Conservation (phyloP, 2,797 vertebrate species). For the Bovichtus variegatus region DNA sequence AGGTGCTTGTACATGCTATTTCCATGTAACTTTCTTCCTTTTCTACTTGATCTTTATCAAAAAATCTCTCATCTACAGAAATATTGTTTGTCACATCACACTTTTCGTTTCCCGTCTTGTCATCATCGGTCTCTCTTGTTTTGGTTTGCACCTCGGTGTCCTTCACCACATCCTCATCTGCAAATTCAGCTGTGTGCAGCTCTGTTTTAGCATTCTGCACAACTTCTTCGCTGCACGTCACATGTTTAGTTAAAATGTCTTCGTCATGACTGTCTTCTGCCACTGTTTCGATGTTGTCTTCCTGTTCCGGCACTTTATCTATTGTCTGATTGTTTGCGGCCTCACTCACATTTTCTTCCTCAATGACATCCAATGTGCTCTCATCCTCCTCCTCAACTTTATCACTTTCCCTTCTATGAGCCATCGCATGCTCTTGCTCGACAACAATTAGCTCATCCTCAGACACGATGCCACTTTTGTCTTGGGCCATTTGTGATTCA, state of each 20-base stretch:
- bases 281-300: neutral
- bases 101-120: neutral
- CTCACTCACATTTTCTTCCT: neutral
- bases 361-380: neutral
- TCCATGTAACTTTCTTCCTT: slow-evolving; percentile 11
- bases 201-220: neutral
- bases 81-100: neutral
- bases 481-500: neutral
- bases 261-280: slow-evolving; percentile 19
- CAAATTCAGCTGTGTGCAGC: neutral
- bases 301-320: slow-evolving; percentile 8
- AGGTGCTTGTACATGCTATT: neutral
- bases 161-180: slow-evolving; percentile 19
- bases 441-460: slow-evolving; percentile 4
- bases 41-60: slow-evolving; percentile 10
- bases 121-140: neutral
- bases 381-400: slow-evolving; percentile 9
- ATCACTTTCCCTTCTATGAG: neutral
- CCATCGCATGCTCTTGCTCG: neutral
- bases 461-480: neutral
- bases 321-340: neutral
- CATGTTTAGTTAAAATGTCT: neutral
- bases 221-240: neutral
- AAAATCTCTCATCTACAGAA: slow-evolving; percentile 4
- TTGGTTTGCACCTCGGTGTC: slow-evolving; percentile 19